These are phyloP conservation scores for Listronotus oregonensis DNA, from an alignment of 1,140 invertebrate species.

Conservation along the genomic window DNA sequence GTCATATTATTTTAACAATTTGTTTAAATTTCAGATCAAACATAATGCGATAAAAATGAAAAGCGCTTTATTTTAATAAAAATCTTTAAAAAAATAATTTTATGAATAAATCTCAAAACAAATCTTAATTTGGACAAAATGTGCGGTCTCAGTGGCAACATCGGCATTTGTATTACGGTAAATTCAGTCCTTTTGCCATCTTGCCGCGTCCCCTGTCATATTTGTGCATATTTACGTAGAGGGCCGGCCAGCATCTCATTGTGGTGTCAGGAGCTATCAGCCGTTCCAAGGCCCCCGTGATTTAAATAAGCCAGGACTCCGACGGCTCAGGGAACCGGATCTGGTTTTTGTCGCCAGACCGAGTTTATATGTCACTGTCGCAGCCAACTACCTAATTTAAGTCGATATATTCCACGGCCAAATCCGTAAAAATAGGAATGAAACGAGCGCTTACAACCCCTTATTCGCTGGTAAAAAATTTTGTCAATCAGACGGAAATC, in stretches of 20 bases:
- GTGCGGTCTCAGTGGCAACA: too few species aligned
- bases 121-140: too few species aligned
- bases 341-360: slow-evolving; percentile 54
- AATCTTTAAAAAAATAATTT: too few species aligned
- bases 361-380: slow-evolving; percentile 55
- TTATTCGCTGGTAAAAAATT: slow-evolving; percentile 37
- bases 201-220: slow-evolving; percentile 33
- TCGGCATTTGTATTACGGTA: too few species aligned
- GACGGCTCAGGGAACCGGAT: slow-evolving; percentile 50
- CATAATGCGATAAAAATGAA: too few species aligned
- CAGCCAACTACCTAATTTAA: slow-evolving; percentile 51
- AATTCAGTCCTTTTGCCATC: too few species aligned
- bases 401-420: slow-evolving; percentile 47
- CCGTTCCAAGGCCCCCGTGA: slow-evolving; percentile 51
- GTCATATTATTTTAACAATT: too few species aligned
- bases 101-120: too few species aligned
- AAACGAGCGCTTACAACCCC: slow-evolving; percentile 20
- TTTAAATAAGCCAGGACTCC: slow-evolving; percentile 55
- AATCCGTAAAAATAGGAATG: slow-evolving; percentile 45
- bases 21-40: too few species aligned
- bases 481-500: slow-evolving; percentile 38
- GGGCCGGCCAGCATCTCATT: slow-evolving; percentile 45
- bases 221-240: slow-evolving; percentile 47
- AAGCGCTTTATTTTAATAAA: too few species aligned
- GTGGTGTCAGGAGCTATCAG: slow-evolving; percentile 54